Base-by-base conservation (phyloP, 2,888 invertebrate species). In the Phyllotreta striolata region DNA sequence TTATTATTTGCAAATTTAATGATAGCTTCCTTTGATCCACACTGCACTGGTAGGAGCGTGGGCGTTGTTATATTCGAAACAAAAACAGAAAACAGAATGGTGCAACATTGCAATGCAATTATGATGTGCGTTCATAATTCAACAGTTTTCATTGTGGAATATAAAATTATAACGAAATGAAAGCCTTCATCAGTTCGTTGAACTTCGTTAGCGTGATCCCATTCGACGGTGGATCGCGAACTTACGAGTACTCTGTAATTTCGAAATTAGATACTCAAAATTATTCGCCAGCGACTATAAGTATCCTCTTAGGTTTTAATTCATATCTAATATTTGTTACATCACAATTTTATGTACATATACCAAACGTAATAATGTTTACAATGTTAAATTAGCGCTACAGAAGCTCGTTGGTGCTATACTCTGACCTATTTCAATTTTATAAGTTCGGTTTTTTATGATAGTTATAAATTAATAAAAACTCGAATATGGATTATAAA, bases 41-140 rank as follows among this genome's bases (percentile, higher is more conserved):
- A 24, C 24, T 24, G 24, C 47, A 10, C 47, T 24, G 14, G 7
- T n/a, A 14, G 13, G 14, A 34, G 47, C 49, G 65, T 65, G 51
- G 65, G 65, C 55, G 65, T 65, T 65, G 24, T 24, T 24, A 24
- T 24, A 24, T 64, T 52, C 59, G 14, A 35, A 46, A 64, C 58
- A 55, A 55, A 66, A 61, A 55, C 57, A 63, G 61, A 63, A 66
- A 61, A 55, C 57, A 62, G 59, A 63, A 66, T 66, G 64, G 59
- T 24, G 24, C 24, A 24, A 66, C 51, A 66, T 52, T 62, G 64
- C 66, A 62, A 55, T 41, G 52, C 49, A 62, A 57, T 63, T 63
- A 61, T 47, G 59, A 66, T 64, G 64, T 55, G 41, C 49, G 58
- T 66, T 63, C 62, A 57, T 59, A 66, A 64, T 64, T 59, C 59